Percentiles rank a stretch among this genome's conserved stretches.
These are phyloP conservation scores for Tetrao urogallus DNA, from an alignment of 2,113 vertebrate species.

Conservation along the genomic window DNA sequence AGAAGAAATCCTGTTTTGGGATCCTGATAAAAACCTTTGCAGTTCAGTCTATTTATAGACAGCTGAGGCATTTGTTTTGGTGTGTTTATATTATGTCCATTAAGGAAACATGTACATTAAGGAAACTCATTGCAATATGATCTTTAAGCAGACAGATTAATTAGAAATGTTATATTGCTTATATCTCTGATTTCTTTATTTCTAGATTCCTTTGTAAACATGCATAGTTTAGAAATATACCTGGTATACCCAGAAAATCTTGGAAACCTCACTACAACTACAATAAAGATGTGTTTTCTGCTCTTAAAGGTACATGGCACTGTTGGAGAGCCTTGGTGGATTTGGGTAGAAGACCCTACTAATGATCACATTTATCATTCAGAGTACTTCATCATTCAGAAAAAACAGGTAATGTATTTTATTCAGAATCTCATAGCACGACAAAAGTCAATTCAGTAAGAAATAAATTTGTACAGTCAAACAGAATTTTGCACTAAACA, in stretches of 20 bases:
- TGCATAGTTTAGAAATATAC: not conserved
- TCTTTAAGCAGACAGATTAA: not conserved
- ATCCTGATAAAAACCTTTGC: not conserved
- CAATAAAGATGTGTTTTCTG: not conserved
- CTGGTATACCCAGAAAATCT: not conserved
- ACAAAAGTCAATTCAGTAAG: not conserved
- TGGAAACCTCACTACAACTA: not conserved
- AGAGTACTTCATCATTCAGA: slow-evolving; percentile 96
- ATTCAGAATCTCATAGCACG: not conserved
- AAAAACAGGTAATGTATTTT: slow-evolving; percentile 89
- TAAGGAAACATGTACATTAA: not conserved
- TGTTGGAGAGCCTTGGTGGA: slow-evolving; percentile 97
- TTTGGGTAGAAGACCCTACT: slow-evolving; percentile 97
- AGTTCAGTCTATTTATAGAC: not conserved
- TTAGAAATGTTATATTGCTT: not conserved
- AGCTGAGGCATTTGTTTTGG: not conserved
- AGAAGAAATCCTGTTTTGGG: not conserved
- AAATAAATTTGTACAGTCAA: not conserved
- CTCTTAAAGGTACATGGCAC: slow-evolving; percentile 90
- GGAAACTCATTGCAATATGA: not conserved
- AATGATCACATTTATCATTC: slow-evolving; percentile 99
- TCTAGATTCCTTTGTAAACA: not conserved
- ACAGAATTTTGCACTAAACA: not conserved
- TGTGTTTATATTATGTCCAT: not conserved
- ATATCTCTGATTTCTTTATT: not conserved